Evolutionary conservation across 2,113 vertebrate genomes (phyloP).

Genomic region (Colistium nudipinnis): DNA sequence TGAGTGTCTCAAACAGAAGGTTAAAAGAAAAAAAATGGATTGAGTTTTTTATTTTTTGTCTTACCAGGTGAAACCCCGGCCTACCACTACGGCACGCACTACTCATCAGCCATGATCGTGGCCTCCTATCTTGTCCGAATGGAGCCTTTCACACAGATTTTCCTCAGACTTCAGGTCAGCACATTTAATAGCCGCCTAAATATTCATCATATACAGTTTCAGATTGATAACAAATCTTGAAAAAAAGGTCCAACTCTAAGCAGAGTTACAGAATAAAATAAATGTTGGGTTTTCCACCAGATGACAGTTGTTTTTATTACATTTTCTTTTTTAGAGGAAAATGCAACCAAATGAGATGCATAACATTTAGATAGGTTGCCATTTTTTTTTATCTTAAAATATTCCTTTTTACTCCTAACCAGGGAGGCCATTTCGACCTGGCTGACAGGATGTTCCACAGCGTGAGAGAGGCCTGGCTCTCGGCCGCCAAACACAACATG

Average conservation of each 20-base stretch:
- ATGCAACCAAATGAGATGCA: too few species aligned
- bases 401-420: neutral
- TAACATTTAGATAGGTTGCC: too few species aligned
- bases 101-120: constrained; percentile 98
- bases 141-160: constrained; percentile 99
- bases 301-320: too few species aligned
- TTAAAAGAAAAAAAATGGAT: too few species aligned
- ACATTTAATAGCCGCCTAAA: too few species aligned
- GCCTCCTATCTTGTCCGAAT: constrained; percentile 96
- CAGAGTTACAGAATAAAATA: too few species aligned
- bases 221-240: too few species aligned
- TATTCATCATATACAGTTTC: too few species aligned
- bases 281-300: neutral
- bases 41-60: neutral
- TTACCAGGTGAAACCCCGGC: constrained; percentile 95
- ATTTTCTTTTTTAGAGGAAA: too few species aligned
- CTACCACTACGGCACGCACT: constrained; percentile 98
- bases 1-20: too few species aligned
- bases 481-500: constrained; percentile 99
- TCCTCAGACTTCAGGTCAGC: constrained; percentile 93
- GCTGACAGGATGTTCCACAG: constrained; percentile 99
- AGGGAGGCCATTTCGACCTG: constrained; percentile 98
- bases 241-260: too few species aligned
- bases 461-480: constrained; percentile 95
- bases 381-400: too few species aligned